Base-by-base conservation (phyloP, 2,888 invertebrate species). In the Leucophenga maculata region DNA sequence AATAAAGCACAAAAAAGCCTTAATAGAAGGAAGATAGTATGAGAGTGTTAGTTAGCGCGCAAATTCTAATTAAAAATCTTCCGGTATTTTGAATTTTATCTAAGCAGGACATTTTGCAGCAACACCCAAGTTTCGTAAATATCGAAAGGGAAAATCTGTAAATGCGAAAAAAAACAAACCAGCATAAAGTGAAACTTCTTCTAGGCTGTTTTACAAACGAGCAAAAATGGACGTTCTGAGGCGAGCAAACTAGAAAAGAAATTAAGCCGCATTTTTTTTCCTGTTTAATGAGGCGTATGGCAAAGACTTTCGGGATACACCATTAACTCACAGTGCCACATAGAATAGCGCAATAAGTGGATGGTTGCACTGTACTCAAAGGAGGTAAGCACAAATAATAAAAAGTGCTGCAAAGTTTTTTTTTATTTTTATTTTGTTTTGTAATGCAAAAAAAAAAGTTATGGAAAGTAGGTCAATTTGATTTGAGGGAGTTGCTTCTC, bases 31-130 rank as follows among this genome's bases (percentile, higher is more conserved):
- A 18, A 18, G 20, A 39, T 16, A 16, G 57, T 32, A 13, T 39
- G 46, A 46, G 32, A 39, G 11, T 39, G 3, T 39, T 11, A 39
- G 3, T 39, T 11, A 39, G 39, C 39, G 39, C 39, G 71, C 74
- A 78, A 78, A 74, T 77, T 82, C 78, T 82, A 80, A 81, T 81
- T 82, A 81, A 80, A 82, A 82, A 82, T 81, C 80, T 77, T 79
- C 79, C 80, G 78, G 80, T 78, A 75, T 79, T 79, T 78, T 77
- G 76, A 73, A 62, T 78, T 77, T 78, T 82, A 82, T 78, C 80
- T 78, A 77, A 80, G 74, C 80, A 80, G 77, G 78, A 78, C 74
- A 73, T 67, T 39, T 13, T 22, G 73, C 67, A 69, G 71, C 73
- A 55, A 60, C 14, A 50, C 1, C 14, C 6, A 16, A 50, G 16